Percentiles rank a stretch among this genome's conserved stretches.
phyloP scores from a whole-genome alignment of 2,888 invertebrate species.

The Phragmatobia fuliginosa region DNA sequence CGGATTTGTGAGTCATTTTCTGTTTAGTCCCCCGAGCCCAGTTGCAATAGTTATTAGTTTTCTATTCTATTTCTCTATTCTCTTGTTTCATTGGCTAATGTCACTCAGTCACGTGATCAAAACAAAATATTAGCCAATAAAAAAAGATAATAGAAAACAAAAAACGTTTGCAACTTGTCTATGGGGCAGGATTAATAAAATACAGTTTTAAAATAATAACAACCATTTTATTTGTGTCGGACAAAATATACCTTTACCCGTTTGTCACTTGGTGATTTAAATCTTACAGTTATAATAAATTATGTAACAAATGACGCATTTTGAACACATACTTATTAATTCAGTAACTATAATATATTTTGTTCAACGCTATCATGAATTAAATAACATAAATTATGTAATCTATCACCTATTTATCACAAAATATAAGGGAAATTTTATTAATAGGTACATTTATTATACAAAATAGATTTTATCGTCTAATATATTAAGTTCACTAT shows the following conservation, averaged over 20 bases:
- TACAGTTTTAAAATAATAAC: conserved; percentile 62
- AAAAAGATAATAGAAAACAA: too few species aligned
- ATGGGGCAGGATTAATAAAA: conserved; percentile 54
- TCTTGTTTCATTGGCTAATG: too few species aligned
- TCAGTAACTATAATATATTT: conserved; percentile 32
- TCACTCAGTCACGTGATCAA: too few species aligned
- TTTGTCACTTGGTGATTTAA: conserved; percentile 62
- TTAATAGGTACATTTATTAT: conserved; percentile 23
- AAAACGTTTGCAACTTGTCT: too few species aligned
- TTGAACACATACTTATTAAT: conserved; percentile 49
- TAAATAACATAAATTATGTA: conserved; percentile 17
- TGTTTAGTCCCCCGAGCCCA: too few species aligned
- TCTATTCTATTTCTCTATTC: too few species aligned
- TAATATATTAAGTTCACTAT: conserved; percentile 29
- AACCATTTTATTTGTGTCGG: conserved; percentile 72
- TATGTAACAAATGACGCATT: conserved; percentile 44
- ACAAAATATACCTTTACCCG: conserved; percentile 71
- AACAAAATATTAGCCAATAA: too few species aligned
- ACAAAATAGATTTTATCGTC: conserved; percentile 32
- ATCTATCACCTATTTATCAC: conserved; percentile 50
- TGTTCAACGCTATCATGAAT: conserved; percentile 41
- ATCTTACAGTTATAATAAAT: conserved; percentile 54
- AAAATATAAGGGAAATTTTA: conserved; percentile 32
- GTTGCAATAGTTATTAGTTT: too few species aligned
- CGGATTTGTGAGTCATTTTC: too few species aligned